These are phyloP conservation scores for Thaumetopoea pityocampa DNA, from an alignment of 1,140 invertebrate species.

Conservation along the genomic window DNA sequence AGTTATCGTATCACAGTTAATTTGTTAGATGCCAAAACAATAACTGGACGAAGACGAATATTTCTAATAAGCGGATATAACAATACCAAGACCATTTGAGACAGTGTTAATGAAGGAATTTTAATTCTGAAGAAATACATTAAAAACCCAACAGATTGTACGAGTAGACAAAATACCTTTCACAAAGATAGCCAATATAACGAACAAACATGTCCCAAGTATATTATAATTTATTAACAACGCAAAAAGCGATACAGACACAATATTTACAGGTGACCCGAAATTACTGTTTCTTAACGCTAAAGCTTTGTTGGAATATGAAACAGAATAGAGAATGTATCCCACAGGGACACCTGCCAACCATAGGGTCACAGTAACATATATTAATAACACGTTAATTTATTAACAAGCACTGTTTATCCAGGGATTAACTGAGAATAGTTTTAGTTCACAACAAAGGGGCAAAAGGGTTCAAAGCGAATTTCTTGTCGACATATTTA, in stretches of 20 bases:
- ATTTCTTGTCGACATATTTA: conserved; percentile 76
- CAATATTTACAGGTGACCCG: conserved; percentile 60
- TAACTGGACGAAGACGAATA: too few species aligned
- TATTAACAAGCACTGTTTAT: conserved; percentile 74
- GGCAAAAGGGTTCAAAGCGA: conserved; percentile 72
- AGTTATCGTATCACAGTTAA: too few species aligned
- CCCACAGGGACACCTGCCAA: conserved; percentile 63
- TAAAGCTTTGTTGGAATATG: conserved; percentile 57
- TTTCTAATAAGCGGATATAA: too few species aligned
- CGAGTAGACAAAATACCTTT: conserved; percentile 6
- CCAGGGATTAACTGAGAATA: conserved; percentile 73
- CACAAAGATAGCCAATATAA: conserved; percentile 19
- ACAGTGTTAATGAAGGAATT: too few species aligned
- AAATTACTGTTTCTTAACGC: conserved; percentile 53
- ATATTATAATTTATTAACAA: conserved; percentile 50
- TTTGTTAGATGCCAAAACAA: too few species aligned
- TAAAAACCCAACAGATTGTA: conserved; percentile 12
- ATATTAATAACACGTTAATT: conserved; percentile 75
- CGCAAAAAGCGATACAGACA: conserved; percentile 54
- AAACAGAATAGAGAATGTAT: conserved; percentile 45
- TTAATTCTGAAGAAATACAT: conserved; percentile 1
- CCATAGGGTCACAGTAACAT: conserved; percentile 64
- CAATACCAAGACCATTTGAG: too few species aligned
- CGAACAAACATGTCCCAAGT: conserved; percentile 25
- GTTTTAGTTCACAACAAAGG: conserved; percentile 75